These are phyloP conservation scores for Cyphomyrus plagiostoma DNA, from an alignment of 2,113 vertebrate genomes.

Conservation along the genomic window DNA sequence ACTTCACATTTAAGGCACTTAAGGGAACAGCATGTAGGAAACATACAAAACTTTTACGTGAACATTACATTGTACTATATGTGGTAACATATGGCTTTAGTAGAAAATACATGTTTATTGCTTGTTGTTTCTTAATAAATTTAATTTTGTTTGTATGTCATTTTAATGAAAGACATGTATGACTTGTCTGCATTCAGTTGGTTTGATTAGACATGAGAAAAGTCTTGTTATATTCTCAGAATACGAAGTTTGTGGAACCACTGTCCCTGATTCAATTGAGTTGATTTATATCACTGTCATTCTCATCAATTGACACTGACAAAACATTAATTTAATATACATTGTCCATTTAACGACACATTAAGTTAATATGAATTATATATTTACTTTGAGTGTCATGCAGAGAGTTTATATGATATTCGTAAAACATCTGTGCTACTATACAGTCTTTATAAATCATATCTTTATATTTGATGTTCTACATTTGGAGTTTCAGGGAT, in stretches of 20 bases:
- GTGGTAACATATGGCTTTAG: background rate
- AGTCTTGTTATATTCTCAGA: background rate
- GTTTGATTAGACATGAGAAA: background rate
- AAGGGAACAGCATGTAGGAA: background rate
- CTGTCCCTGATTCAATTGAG: background rate
- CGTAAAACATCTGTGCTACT: background rate
- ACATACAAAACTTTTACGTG: background rate
- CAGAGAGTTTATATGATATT: background rate
- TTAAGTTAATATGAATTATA: background rate
- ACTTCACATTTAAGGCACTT: background rate
- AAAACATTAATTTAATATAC: background rate
- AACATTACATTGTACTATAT: background rate
- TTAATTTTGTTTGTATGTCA: no score
- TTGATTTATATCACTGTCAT: background rate
- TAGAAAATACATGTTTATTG: no score
- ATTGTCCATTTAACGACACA: background rate
- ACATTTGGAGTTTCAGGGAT: background rate
- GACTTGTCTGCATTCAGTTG: background rate
- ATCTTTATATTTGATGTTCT: background rate
- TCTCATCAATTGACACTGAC: background rate
- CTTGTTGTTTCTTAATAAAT: no score
- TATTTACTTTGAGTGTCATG: background rate
- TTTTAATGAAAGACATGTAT: background rate
- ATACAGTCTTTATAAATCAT: background rate
- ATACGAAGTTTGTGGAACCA: background rate